Evolutionary conservation across 2,888 invertebrate genomes (phyloP).

Genomic region (Caenorhabditis becei): DNA sequence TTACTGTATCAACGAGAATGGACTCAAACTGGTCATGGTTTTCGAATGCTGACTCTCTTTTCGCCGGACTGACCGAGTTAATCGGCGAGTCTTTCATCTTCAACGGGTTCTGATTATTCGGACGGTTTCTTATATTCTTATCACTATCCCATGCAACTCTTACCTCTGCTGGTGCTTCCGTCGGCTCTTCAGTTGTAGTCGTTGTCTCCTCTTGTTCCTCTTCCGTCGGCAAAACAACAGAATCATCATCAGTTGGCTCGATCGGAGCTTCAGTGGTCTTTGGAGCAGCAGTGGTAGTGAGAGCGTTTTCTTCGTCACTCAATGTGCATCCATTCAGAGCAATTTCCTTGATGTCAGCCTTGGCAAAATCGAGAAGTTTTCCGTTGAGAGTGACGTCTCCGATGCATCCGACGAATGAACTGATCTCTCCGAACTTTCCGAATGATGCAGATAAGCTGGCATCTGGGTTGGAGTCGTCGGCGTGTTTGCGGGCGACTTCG

Average conservation of each 20-base stretch:
- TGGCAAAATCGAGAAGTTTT: slow-evolving; percentile 82
- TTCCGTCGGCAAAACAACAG: slow-evolving; percentile 32
- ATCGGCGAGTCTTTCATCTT: slow-evolving; percentile 41
- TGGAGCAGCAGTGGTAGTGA: slow-evolving; percentile 32
- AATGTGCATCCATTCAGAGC: slow-evolving; percentile 77
- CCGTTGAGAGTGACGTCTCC: slow-evolving; percentile 94
- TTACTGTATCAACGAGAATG: slow-evolving; percentile 31
- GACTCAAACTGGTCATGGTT: slow-evolving; percentile 37
- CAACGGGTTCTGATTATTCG: background rate
- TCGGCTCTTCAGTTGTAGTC: slow-evolving; percentile 41
- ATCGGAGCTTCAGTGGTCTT: slow-evolving; percentile 14
- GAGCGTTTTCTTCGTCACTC: slow-evolving; percentile 57
- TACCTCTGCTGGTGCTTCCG: slow-evolving; percentile 51
- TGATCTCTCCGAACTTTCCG: slow-evolving; percentile 82
- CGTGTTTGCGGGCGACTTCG: slow-evolving; percentile 64
- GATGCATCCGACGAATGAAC: slow-evolving; percentile 90
- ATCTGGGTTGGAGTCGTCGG: slow-evolving; percentile 54
- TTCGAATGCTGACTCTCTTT: slow-evolving; percentile 37
- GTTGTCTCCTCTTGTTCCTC: slow-evolving; percentile 37
- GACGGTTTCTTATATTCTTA: background rate
- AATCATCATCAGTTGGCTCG: slow-evolving; percentile 32
- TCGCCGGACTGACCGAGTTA: slow-evolving; percentile 24
- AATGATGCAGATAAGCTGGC: slow-evolving; percentile 43
- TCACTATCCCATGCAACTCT: background rate
- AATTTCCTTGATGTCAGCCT: slow-evolving; percentile 74